Conservation (phyloP, 2,888 invertebrate species). For the Autographa pulchrina region DNA sequence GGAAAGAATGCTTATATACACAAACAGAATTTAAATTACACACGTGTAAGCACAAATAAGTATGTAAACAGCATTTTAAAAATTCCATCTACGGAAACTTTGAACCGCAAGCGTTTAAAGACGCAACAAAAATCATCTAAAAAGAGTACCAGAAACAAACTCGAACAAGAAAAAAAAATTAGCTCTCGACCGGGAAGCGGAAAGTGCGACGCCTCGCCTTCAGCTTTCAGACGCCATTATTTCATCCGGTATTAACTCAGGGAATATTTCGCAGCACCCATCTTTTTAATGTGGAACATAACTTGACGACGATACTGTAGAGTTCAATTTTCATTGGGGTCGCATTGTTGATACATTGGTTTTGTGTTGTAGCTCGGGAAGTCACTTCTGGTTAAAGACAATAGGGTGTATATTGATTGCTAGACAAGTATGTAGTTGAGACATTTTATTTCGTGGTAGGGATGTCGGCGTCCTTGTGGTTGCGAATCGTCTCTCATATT, state of each 20-base stretch:
- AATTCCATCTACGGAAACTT: slow-evolving; percentile 67
- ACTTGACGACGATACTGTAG: slow-evolving; percentile 66
- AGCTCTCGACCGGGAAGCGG: slow-evolving; percentile 74
- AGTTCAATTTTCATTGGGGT: slow-evolving; percentile 73
- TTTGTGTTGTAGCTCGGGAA: slow-evolving; percentile 56
- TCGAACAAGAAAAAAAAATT: slow-evolving; percentile 70
- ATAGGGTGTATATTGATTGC: slow-evolving; percentile 72
- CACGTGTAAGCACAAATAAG: slow-evolving; percentile 13
- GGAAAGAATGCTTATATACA: slow-evolving; percentile 7
- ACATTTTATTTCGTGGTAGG: slow-evolving; percentile 61
- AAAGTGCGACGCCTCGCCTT: slow-evolving; percentile 77
- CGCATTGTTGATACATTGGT: slow-evolving; percentile 62
- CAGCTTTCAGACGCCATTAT: slow-evolving; percentile 81
- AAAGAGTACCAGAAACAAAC: slow-evolving; percentile 71
- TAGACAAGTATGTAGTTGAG: slow-evolving; percentile 63
- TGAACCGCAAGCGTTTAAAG: slow-evolving; percentile 66
- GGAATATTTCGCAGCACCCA: slow-evolving; percentile 67
- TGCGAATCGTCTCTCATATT: slow-evolving; percentile 77
- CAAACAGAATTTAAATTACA: slow-evolving; percentile 27
- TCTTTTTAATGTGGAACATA: slow-evolving; percentile 66
- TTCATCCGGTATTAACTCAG: slow-evolving; percentile 76
- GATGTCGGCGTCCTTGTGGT: slow-evolving; percentile 71
- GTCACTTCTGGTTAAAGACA: slow-evolving; percentile 63
- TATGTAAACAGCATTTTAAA: slow-evolving; percentile 57
- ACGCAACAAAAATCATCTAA: slow-evolving; percentile 67